Base-by-base conservation (phyloP, 2,797 vertebrate genomes). In the Numenius phaeopus region DNA sequence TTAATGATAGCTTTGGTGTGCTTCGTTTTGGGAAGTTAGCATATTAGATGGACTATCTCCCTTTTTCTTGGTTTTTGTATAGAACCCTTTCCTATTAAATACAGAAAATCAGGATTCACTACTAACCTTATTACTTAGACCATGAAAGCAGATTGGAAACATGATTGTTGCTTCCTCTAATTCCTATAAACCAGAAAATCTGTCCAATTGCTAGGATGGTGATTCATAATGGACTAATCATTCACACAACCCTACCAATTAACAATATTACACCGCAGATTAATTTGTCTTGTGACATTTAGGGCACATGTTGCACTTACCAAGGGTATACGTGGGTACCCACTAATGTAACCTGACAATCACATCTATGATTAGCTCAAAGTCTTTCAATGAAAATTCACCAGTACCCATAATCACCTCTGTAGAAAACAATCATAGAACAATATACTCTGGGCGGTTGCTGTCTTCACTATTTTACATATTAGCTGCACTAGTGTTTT, bases 181-280 rank as follows among this genome's bases (percentile, higher is more conserved):
- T 62, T 91, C 39, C 69, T 89, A 55, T 46, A 90, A 95, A 78
- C 17, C 89, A 90, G 75, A 85, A 89, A 94, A 83, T 86, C 69
- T 82, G 37, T 67, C 71, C 69, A 79, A 1, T 62, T 85, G 34
- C 62, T 92, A 27, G 78, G 71, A 83, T n/a, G 46, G 27, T 83
- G 62, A 85, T 78, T 90, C 65, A 79, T 59, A 91, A 94, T 10
- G 21, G 54, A 66, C n/a, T 88, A 75, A 92, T 83, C 7, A 7
- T 62, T 91, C 61, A 52, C 18, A 42, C 29, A 96, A 78, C 46
- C 54, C 49, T 65, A 66, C 16, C 65, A 86, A 83, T 87, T 83
- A 96, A 76, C 34, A 79, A 15, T 75, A 62, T 85, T 87, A 81
- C 42, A 85, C 5, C 16, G 73, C 71, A 14, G 72, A 83, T 91